Evolutionary conservation across 1,140 invertebrate genomes (phyloP).

Genomic region (Samia ricini): DNA sequence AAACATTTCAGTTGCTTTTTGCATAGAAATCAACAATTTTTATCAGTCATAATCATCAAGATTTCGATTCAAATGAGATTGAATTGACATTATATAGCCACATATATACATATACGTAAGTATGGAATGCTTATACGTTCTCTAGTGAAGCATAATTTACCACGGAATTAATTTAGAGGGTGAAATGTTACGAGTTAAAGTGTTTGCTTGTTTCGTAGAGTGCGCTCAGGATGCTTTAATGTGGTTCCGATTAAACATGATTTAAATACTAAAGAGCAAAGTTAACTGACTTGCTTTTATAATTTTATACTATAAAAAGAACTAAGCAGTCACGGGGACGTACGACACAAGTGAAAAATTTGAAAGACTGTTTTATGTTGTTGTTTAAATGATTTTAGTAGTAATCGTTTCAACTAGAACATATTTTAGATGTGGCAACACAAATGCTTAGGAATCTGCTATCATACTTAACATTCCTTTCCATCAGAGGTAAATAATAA

Average conservation of each 20-base stretch:
- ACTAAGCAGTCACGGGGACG: too few species aligned
- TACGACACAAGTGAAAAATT: too few species aligned
- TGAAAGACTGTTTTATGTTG: too few species aligned
- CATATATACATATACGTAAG: not conserved
- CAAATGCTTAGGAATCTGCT: too few species aligned
- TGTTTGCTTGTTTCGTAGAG: not conserved
- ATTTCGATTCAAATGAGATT: not conserved
- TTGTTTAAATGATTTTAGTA: too few species aligned
- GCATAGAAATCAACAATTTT: not conserved
- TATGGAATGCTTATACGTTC: not conserved
- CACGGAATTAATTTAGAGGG: not conserved
- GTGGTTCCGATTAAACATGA: not conserved
- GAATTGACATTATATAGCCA: not conserved
- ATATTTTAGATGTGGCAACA: too few species aligned
- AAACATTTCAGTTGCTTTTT: too few species aligned
- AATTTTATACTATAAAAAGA: too few species aligned
- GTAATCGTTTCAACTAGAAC: too few species aligned
- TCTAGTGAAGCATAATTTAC: conserved; percentile 1
- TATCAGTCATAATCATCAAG: not conserved
- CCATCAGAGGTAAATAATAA: too few species aligned
- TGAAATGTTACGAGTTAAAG: not conserved
- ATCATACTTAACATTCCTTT: too few species aligned
- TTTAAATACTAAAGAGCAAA: not conserved
- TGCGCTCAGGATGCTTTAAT: not conserved
- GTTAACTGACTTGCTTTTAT: too few species aligned